Percentiles rank a stretch among this genome's conserved stretches.
phyloP scores from a whole-genome alignment of 2,888 invertebrate species.

The Epsilonema sp. region DNA sequence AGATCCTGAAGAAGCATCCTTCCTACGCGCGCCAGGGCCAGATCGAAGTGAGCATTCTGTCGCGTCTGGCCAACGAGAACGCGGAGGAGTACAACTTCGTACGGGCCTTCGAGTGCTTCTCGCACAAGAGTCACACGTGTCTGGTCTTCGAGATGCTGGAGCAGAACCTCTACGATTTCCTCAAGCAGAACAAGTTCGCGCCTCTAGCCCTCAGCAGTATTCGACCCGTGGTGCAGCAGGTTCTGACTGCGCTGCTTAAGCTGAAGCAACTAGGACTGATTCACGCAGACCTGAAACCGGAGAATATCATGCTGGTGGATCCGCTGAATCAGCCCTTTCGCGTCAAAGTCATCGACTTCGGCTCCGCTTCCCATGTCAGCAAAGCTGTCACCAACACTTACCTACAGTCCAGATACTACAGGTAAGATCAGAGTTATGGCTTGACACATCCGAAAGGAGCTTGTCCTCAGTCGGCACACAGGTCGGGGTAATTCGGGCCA shows the following conservation, averaged over 20 bases:
- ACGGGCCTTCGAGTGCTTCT: constrained; percentile 97
- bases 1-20: constrained; percentile 99
- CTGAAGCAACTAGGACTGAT: constrained; percentile 87
- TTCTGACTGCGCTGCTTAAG: constrained; percentile 55
- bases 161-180: constrained; percentile 97
- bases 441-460: too few relatives aligned
- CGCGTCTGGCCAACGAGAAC: constrained; percentile 60
- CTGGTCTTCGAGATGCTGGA: constrained; percentile 99
- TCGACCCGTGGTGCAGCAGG: constrained; percentile 94
- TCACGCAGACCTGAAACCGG: constrained; percentile 97
- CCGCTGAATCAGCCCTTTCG: constrained; percentile 91
- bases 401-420: constrained; percentile 92
- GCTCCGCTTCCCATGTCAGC: constrained; percentile 94
- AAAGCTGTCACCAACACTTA: constrained; percentile 99
- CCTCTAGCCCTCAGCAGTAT: constrained; percentile 94
- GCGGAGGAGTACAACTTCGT: constrained; percentile 99
- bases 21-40: constrained; percentile 99
- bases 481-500: too few relatives aligned
- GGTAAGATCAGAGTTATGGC: constrained; percentile 32
- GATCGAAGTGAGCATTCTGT: constrained; percentile 61
- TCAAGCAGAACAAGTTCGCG: constrained; percentile 98
- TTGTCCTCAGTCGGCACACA: too few relatives aligned
- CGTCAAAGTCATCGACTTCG: constrained; percentile 98
- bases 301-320: constrained; percentile 99
- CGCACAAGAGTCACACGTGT: constrained; percentile 97